phyloP scores from a whole-genome alignment of 2,888 invertebrate species.

The Drosophila quinaria region DNA sequence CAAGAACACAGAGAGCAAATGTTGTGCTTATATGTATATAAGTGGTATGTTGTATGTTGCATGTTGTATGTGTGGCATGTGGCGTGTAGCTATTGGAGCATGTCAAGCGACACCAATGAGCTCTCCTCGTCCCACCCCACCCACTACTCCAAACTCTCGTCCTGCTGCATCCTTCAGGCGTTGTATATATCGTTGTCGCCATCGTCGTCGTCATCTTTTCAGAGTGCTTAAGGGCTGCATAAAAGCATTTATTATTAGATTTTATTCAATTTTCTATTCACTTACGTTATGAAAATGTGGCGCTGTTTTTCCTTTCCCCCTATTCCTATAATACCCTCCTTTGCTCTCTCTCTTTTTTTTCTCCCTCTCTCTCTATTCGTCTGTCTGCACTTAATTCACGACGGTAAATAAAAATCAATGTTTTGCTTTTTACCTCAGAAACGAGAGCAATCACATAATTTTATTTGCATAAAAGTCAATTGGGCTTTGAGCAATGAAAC shows the following conservation, averaged over 20 bases:
- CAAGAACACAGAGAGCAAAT: slow-evolving; percentile 58
- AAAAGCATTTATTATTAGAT: slow-evolving; percentile 82
- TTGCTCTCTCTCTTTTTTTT: slow-evolving; percentile 5
- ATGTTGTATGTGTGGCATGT: slow-evolving; percentile 28
- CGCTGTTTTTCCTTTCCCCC: slow-evolving; percentile 31
- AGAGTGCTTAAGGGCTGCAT: slow-evolving; percentile 81
- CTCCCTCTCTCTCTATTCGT: slow-evolving; percentile 11
- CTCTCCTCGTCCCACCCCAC: slow-evolving; percentile 1
- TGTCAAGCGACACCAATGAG: slow-evolving; percentile 71
- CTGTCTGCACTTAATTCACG: slow-evolving; percentile 66
- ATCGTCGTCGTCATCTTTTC: slow-evolving; percentile 69
- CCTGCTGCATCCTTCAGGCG: slow-evolving; percentile 33
- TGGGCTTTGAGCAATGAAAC: slow-evolving; percentile 70
- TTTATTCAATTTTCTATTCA: slow-evolving; percentile 81
- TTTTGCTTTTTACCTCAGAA: slow-evolving; percentile 56
- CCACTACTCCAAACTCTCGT: not conserved
- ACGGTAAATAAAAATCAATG: slow-evolving; percentile 78
- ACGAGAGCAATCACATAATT: slow-evolving; percentile 70
- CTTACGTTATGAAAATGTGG: slow-evolving; percentile 81
- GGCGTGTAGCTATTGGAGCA: slow-evolving; percentile 65
- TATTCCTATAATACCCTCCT: not conserved
- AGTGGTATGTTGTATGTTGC: not conserved
- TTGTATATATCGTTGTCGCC: slow-evolving; percentile 58
- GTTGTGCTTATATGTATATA: slow-evolving; percentile 42
- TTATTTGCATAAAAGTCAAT: slow-evolving; percentile 79